Base-by-base conservation (phyloP, 2,113 vertebrate species). In the Procavia capensis region DNA sequence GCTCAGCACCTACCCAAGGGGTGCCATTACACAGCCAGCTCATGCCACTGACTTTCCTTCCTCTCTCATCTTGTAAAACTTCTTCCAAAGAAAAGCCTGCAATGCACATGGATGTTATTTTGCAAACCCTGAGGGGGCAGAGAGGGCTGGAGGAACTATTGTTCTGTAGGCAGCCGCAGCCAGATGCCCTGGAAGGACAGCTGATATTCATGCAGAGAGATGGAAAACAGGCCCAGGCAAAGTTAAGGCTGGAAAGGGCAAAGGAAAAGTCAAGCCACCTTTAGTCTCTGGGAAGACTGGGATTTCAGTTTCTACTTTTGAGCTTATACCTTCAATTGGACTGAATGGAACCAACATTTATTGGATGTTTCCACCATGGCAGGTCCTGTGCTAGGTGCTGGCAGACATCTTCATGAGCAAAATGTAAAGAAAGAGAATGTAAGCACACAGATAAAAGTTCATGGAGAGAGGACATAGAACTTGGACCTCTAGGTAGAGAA, bases 81-180 rank as follows among this genome's bases (percentile, higher is more conserved):
- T 63, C 57, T 24, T 43, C 17, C 27, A 10, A n/a, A 20, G 27
- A 9, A n/a, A 68, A 85, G n/a, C 6, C n/a, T 4, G 7, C 31
- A 1, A 1, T 22, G 29, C 19, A 1, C 0, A 9, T 3, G 20
- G 75, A n/a, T 22, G 20, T 31, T 1, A 5, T 45, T 11, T 8
- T 11, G 5, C 54, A 31, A 31, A 39, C 72, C 45, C 41, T 11
- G 7, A n/a, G 0, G 0, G 14, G 25, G 57, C 0, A 24, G 13
- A n/a, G 2, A 36, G 68, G 34, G n/a, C n/a, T n/a, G 2, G 9
- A 27, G 22, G 17, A 41, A 6, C 50, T 16, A 2, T 11, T 8
- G 25, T n/a, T 27, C 25, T 1, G 3, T 7, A 4, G 47, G 5
- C 1, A 11, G 7, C 2, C 20, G 39, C 50, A 27, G 22, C 45